Base-by-base conservation (phyloP, 2,113 vertebrate genomes). In the Alosa alosa region DNA sequence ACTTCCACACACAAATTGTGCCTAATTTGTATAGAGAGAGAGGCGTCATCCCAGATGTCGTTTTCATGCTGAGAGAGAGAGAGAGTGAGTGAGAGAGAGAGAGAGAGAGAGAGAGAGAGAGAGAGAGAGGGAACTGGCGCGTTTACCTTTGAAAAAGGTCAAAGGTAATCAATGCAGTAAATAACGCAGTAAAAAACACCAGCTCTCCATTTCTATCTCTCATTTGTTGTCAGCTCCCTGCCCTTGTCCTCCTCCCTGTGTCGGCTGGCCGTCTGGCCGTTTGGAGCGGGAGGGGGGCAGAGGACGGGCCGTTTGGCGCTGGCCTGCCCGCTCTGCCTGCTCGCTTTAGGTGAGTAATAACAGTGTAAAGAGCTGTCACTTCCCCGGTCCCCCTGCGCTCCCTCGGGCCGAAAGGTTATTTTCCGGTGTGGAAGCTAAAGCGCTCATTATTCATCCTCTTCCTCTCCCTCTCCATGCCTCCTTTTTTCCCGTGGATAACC, bases 401-500 rank as follows among this genome's bases (percentile, higher is more conserved):
- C 83, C 85, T 41, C 39, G 41, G 86, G 88, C 87, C 46, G 85
- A 55, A 87, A 88, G 90, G 89, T 91, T 90, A 89, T 88, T 89
- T 92, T 89, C 90, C 88, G 84, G 86, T 88, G 84, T 83, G 88
- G 84, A 52, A 83, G 88, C 90, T 92, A 88, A 93, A 93, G 90
- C 92, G 89, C 88, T 92, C 93, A 94, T 94, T 93, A 93, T 92
- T 92, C 92, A 93, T 89, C 92, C 72, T 39, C 11, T 22, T 86
- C 87, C 88, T 83, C 85, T 84, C 41, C 87, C 55, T 15, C 72
- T 39, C 31, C 36, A 17, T 75, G 68, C 25, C 31, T 75, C 39
- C 68, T 72, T 31, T 75, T 68, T 83, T 57, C 55, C 91, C 92
- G 88, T 91, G 88, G 92, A 90, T 91, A 91, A 89, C 87, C 90